A percentile compares a stretch with the other conserved stretches of the same genome.
Evolutionary conservation across 2,888 invertebrate genomes (phyloP).

Genomic region (Eubasilissa splendida): DNA sequence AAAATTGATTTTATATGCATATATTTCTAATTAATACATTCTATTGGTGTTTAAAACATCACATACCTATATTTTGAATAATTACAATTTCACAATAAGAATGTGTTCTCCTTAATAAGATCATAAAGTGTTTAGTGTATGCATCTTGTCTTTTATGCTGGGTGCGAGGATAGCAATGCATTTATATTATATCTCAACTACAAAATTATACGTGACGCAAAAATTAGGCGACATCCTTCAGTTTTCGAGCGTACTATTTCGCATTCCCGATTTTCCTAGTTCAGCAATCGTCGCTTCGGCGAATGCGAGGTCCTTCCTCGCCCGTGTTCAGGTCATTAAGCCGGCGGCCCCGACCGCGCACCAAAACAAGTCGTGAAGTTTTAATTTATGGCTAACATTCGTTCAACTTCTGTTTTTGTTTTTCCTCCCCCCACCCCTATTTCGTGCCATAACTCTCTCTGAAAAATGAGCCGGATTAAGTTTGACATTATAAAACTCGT

Average conservation of each 20-base stretch:
- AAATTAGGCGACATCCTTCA: no score
- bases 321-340: slow-evolving; percentile 30
- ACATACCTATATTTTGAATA: no score
- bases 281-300: no score
- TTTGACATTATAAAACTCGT: neutral
- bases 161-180: no score
- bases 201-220: neutral
- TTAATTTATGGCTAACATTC: slow-evolving; percentile 51
- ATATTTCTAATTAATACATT: no score
- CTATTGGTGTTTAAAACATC: no score
- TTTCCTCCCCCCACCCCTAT: slow-evolving; percentile 2
- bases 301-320: slow-evolving; percentile 21
- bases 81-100: no score
- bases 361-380: slow-evolving; percentile 47
- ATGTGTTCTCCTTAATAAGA: no score
- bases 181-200: neutral
- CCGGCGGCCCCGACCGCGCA: slow-evolving; percentile 1
- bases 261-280: no score
- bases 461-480: slow-evolving; percentile 10
- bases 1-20: no score
- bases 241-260: neutral
- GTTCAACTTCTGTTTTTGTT: slow-evolving; percentile 8
- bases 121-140: no score
- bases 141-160: no score
- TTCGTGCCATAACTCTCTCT: neutral